Conservation (phyloP, 1,140 invertebrate species). For the Trissolcus basalis region DNA sequence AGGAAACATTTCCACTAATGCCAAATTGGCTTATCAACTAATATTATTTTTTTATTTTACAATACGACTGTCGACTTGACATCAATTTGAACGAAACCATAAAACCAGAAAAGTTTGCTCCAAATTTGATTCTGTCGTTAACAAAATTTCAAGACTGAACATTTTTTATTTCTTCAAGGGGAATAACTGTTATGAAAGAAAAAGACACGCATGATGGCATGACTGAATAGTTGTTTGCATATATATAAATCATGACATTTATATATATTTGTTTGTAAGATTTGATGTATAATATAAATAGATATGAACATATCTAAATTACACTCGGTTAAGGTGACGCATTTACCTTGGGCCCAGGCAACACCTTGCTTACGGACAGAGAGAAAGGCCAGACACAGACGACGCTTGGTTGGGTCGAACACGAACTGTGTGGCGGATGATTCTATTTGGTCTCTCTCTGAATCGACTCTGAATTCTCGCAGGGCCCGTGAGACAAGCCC, state of each 20-base stretch:
- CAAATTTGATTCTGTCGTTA: too few species aligned
- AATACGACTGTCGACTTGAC: too few species aligned
- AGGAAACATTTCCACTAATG: too few species aligned
- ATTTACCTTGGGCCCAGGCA: conserved; percentile 77
- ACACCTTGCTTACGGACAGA: conserved; percentile 77
- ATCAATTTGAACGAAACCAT: too few species aligned
- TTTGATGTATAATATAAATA: conserved; percentile 27
- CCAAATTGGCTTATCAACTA: too few species aligned
- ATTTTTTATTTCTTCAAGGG: too few species aligned
- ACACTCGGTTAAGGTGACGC: conserved; percentile 77
- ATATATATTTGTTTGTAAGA: conserved; percentile 28
- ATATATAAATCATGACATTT: conserved; percentile 23
- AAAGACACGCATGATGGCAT: conserved; percentile 14
- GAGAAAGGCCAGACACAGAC: conserved; percentile 75
- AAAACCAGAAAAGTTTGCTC: too few species aligned
- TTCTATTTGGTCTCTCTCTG: conserved; percentile 59
- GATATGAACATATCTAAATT: conserved; percentile 74
- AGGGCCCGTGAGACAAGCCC: conserved; percentile 62
- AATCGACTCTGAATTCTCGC: conserved; percentile 55
- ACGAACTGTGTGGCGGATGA: conserved; percentile 72
- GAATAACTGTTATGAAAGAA: too few species aligned
- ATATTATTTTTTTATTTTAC: too few species aligned
- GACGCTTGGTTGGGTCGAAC: conserved; percentile 71
- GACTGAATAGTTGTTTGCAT: conserved; percentile 11
- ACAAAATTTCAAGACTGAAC: too few species aligned